Conservation (phyloP, 2,797 vertebrate species). For the Anas capensis region DNA sequence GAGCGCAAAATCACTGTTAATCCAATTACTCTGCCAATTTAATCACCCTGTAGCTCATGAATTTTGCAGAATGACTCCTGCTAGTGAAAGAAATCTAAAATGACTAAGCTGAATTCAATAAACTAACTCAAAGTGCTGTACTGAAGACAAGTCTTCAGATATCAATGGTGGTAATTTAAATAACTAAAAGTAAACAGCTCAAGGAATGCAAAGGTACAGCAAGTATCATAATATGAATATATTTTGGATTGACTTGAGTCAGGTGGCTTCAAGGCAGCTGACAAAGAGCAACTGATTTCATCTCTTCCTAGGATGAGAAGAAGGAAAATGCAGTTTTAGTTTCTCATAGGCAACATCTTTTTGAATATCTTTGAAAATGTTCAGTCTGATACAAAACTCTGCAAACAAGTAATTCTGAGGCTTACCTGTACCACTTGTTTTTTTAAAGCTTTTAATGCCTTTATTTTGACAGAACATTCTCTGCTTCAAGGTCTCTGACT, state of each 20-base stretch:
- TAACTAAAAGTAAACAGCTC: background rate
- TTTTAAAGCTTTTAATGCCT: constrained; percentile 13
- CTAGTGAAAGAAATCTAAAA: background rate
- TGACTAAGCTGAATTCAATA: background rate
- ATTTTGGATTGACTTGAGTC: background rate
- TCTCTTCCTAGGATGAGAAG: background rate
- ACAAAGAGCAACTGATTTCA: background rate
- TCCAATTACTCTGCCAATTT: background rate
- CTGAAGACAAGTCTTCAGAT: background rate
- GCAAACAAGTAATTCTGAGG: background rate
- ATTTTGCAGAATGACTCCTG: constrained; percentile 1
- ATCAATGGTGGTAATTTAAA: background rate
- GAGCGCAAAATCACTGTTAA: background rate
- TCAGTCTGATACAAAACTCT: background rate
- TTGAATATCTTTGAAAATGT: background rate
- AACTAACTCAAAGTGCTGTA: background rate
- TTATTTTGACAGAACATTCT: constrained; percentile 17
- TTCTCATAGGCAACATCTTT: background rate
- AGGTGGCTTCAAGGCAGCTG: background rate
- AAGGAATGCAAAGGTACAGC: background rate
- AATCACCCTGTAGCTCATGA: background rate
- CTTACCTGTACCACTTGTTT: background rate
- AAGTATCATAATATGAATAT: background rate
- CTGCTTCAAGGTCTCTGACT: background rate
- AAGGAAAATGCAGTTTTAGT: background rate